phyloP scores from a whole-genome alignment of 1,140 invertebrate genomes.

The Dreissena polymorpha region DNA sequence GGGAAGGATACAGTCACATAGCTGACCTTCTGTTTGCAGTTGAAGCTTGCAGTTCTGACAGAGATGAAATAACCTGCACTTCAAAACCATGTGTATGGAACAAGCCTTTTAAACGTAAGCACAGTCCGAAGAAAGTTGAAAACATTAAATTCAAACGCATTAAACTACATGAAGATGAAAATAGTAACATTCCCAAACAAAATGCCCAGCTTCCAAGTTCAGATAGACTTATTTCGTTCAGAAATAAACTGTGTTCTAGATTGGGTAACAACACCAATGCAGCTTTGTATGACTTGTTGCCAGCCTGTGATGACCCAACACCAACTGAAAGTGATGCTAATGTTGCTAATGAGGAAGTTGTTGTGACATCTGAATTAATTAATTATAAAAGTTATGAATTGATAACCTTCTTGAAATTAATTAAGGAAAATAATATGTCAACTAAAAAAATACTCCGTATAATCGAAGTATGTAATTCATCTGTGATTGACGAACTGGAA shows the following conservation, averaged over 20 bases:
- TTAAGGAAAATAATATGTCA: background rate
- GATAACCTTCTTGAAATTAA: slow-evolving; percentile 17
- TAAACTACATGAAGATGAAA: slow-evolving; percentile 30
- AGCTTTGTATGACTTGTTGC: slow-evolving; percentile 13
- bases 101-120: background rate
- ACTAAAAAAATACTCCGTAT: background rate
- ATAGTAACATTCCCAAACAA: slow-evolving; percentile 17
- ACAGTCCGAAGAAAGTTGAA: slow-evolving; percentile 5
- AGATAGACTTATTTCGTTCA: slow-evolving; percentile 1
- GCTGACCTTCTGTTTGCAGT: slow-evolving; percentile 1
- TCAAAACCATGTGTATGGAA: slow-evolving; percentile 6
- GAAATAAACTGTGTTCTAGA: background rate
- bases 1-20: slow-evolving; percentile 28
- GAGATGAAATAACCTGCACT: background rate
- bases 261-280: slow-evolving; percentile 19
- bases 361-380: slow-evolving; percentile 36
- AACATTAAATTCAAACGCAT: slow-evolving; percentile 41
- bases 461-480: background rate
- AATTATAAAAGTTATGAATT: slow-evolving; percentile 14
- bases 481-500: slow-evolving; percentile 32
- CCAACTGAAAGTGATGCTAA: slow-evolving; percentile 23
- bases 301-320: background rate
- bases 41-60: background rate
- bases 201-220: slow-evolving; percentile 7
- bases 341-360: slow-evolving; percentile 18